Conservation (phyloP, 2,888 invertebrate genomes). For the Phyllotreta cruciferae region DNA sequence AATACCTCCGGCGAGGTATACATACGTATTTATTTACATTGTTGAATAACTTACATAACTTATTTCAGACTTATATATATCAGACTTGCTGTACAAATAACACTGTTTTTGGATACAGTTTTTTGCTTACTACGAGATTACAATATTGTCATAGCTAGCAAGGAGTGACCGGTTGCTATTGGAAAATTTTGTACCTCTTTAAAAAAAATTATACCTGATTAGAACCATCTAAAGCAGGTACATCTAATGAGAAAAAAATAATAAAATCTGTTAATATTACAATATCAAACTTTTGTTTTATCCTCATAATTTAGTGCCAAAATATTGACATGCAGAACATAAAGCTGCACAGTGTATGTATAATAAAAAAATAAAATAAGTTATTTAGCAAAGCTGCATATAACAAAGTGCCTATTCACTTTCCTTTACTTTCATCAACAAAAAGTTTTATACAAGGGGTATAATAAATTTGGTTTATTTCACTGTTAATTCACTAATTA, state of each 20-base stretch:
- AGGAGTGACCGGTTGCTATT: conserved; percentile 39
- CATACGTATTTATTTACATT: conserved; percentile 47
- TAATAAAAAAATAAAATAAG: conserved; percentile 51
- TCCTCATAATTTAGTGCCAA: conserved; percentile 48
- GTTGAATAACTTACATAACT: conserved; percentile 56
- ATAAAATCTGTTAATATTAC: conserved; percentile 52
- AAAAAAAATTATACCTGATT: conserved; percentile 36
- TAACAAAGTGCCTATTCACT: conserved; percentile 54
- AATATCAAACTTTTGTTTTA: conserved; percentile 48
- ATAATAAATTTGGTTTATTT: conserved; percentile 45
- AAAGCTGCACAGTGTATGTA: conserved; percentile 48
- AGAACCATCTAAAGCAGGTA: conserved; percentile 40
- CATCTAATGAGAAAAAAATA: conserved; percentile 37
- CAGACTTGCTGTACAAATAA: conserved; percentile 57
- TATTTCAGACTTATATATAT: conserved; percentile 59
- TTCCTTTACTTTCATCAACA: conserved; percentile 32
- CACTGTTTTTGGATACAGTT: conserved; percentile 38
- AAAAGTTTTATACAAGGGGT: conserved; percentile 39
- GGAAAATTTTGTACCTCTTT: conserved; percentile 21
- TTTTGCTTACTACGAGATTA: conserved; percentile 44
- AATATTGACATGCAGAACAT: conserved; percentile 50
- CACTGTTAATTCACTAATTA: conserved; percentile 44
- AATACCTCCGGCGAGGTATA: conserved; percentile 53
- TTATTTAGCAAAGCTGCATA: conserved; percentile 57
- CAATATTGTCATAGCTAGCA: conserved; percentile 46